phyloP scores from a whole-genome alignment of 2,797 vertebrate genomes.

The Sphaeramia orbicularis region DNA sequence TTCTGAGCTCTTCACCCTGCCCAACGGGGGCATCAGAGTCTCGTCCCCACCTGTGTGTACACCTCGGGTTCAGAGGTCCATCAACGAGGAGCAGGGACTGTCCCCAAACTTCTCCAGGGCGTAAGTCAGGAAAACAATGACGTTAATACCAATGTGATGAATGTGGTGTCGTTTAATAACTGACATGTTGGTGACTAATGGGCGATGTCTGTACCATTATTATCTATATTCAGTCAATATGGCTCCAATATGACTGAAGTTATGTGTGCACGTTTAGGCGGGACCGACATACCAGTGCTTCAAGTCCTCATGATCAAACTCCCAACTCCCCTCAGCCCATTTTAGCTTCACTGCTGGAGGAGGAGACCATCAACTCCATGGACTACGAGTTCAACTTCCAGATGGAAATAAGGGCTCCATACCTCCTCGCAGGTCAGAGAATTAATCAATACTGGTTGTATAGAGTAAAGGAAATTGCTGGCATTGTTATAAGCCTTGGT shows the following conservation, averaged over 20 bases:
- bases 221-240: slow-evolving; percentile 1
- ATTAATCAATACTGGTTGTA: neutral
- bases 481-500: neutral
- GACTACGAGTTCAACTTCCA: slow-evolving; percentile 97
- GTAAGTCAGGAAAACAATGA: slow-evolving; percentile 75
- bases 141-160: neutral
- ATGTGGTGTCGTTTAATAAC: neutral
- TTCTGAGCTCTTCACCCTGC: slow-evolving; percentile 92
- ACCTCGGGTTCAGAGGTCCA: slow-evolving; percentile 89
- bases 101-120: slow-evolving; percentile 83
- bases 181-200: neutral
- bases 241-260: slow-evolving; percentile 15
- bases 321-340: slow-evolving; percentile 80
- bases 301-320: slow-evolving; percentile 75
- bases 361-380: slow-evolving; percentile 91
- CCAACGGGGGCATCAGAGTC: slow-evolving; percentile 91
- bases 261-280: slow-evolving; percentile 63
- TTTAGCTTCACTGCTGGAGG: slow-evolving; percentile 88
- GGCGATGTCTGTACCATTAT: neutral
- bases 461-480: too few relatives aligned
- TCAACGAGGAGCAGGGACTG: slow-evolving; percentile 82
- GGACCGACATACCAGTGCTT: slow-evolving; percentile 77
- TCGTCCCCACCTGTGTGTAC: slow-evolving; percentile 90
- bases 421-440: slow-evolving; percentile 91
- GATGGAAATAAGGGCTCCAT: slow-evolving; percentile 94